Conservation (phyloP, 2,888 invertebrate genomes). For the Himalopsyche kuldschensis region DNA sequence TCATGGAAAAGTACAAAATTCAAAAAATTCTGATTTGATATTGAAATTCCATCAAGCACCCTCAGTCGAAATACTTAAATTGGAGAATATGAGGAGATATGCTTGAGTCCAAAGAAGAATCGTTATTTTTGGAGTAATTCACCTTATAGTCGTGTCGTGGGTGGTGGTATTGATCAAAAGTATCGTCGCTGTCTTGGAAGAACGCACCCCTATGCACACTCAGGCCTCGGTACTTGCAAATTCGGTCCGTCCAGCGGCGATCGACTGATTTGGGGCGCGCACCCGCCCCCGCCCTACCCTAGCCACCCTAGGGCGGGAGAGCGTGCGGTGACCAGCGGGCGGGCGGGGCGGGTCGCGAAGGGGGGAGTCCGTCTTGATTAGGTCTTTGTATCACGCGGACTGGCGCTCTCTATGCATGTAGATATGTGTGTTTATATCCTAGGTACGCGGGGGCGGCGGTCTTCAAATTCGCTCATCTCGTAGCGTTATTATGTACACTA, state of each 20-base stretch:
- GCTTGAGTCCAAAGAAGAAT: too few relatives aligned
- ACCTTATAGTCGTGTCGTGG: too few relatives aligned
- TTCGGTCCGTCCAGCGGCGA: neutral
- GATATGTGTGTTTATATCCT: neutral
- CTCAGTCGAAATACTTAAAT: too few relatives aligned
- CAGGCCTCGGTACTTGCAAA: neutral
- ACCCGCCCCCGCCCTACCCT: neutral
- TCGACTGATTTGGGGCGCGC: slow-evolving; percentile 1
- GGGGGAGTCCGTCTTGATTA: slow-evolving; percentile 32
- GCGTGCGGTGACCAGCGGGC: slow-evolving; percentile 4
- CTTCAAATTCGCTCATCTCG: neutral
- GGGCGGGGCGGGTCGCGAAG: slow-evolving; percentile 19
- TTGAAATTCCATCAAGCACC: too few relatives aligned
- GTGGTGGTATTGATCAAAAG: neutral
- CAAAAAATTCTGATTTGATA: too few relatives aligned
- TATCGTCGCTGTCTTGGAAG: neutral
- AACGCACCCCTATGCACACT: neutral
- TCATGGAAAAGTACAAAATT: too few relatives aligned
- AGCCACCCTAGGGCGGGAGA: slow-evolving; percentile 5
- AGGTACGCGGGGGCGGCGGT: neutral
- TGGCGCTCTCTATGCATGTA: neutral
- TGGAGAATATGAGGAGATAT: too few relatives aligned
- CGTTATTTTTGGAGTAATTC: too few relatives aligned
- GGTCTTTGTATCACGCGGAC: slow-evolving; percentile 14
- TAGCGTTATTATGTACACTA: too few relatives aligned